Evolutionary conservation across 1,140 invertebrate genomes (phyloP), one percentile per base, ranked within the genome.

Genomic region (Drosophila eugracilis): DNA sequence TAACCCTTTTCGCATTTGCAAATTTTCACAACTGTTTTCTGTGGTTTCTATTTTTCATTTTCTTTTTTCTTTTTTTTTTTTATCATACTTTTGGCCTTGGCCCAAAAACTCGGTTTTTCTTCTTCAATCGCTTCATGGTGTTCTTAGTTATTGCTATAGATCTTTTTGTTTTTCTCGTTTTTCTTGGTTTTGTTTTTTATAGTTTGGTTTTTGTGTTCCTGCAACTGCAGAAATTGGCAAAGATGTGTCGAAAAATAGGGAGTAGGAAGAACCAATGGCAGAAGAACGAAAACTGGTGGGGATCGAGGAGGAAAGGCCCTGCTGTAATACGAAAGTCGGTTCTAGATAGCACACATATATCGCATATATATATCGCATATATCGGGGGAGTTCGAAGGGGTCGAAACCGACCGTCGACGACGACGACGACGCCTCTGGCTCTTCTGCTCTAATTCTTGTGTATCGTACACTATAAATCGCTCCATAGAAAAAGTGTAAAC

Each of bases 401-500:
- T 85, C 75, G 76, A 75, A 80, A 79, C 77, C 77, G 65, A 26
- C 26, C 26, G 7, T 6, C 26, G 26, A 26, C 26, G 26, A 44
- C 75, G 48, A 34, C 54, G 62, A 39, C 34, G 59, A 59, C 70
- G 41, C 62, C 37, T 22, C 45, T 66, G 41, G 59, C 59, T 67
- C 63, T 66, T 50, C 42, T 53, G 34, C 32, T 63, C 28, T 49
- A 50, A 22, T 65, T 59, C 37, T 71, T 41, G 52, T 69, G 57
- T 62, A 59, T 75, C 67, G 78, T 85, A 84, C 81, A 69, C 78
- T 88, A 88, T 88, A 88, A 88, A 88, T 86, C 83, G 84, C 76
- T 83, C 85, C 78, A 88, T 88, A 88, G 83, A 88, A 88, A 88
- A 88, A 88, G 83, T 88, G 83, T 88, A 88, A 88, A 88, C 86